Evolutionary conservation across 35 echinoderm and acorn worm genomes (phyloP), one percentile per base, ranked within the genome.

Genomic region (Patiria miniata): DNA sequence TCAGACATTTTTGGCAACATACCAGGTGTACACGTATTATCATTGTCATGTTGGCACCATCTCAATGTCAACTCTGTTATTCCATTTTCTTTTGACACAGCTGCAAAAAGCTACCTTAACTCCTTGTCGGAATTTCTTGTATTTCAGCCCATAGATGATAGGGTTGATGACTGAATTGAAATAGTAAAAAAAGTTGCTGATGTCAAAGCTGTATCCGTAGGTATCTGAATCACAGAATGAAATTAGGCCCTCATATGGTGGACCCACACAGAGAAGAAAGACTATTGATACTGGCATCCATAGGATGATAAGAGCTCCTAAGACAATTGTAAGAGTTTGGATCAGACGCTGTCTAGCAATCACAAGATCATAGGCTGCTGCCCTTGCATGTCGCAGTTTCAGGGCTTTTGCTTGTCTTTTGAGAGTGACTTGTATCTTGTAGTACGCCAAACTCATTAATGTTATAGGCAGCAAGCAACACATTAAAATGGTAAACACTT

Each of bases 351-450:
- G 65, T 73, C 65, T 73, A 14, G 29, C 65, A 32, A 32, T 8
- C 34, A 36, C 26, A 16, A 73, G 65, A 9, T 73, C 30, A 9
- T 73, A 73, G 65, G 26, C 65, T 32, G 65, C 65, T 32, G 65
- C 65, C 26, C 34, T 26, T 73, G 34, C 34, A 73, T 73, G 23
- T 23, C 29, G 65, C 34, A 26, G 23, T 18, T 73, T 26, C 7
- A 73, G 65, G 26, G 23, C 26, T 73, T 73, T 26, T 32, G 65
- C 65, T 32, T 73, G 23, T 73, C 65, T 73, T 9, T 73, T 32
- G 29, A 73, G 65, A 73, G 65, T 73, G 65, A 34, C 65, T 73
- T 73, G 65, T 30, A 73, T 73, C 30, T 73, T 73, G 65, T 73
- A 73, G 26, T 73, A 73, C 14, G 65, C 65, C 65, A 26, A 73